These are phyloP conservation scores for Brachypodius melanocephalos DNA, from an alignment of 2,113 vertebrate genomes.

Conservation along the genomic window DNA sequence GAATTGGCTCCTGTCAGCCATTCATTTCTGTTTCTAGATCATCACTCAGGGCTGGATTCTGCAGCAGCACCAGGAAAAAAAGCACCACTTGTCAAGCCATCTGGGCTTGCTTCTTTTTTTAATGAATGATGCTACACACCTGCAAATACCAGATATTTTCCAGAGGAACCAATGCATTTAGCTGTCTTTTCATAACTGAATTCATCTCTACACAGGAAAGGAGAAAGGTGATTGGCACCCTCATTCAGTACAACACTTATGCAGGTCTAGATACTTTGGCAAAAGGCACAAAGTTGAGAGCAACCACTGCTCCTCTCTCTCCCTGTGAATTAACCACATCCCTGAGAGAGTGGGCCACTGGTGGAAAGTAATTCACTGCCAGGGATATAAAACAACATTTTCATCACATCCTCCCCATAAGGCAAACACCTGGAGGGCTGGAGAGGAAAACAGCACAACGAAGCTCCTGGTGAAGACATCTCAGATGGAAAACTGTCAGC, in stretches of 20 bases:
- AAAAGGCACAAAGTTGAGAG: background rate
- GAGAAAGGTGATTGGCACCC: background rate
- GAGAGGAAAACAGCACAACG: background rate
- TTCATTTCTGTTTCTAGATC: background rate
- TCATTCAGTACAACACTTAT: background rate
- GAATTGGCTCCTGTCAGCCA: background rate
- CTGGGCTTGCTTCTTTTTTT: background rate
- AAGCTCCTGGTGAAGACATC: background rate
- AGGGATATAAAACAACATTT: background rate
- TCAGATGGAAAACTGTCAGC: background rate
- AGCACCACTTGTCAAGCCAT: background rate
- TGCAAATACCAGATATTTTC: slow-evolving; percentile 1
- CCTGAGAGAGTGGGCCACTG: background rate
- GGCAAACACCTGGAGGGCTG: background rate
- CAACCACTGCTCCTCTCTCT: background rate
- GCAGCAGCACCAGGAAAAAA: background rate
- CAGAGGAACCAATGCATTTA: background rate
- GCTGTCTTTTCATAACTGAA: background rate
- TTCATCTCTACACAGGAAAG: background rate
- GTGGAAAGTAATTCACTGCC: background rate
- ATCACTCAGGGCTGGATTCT: background rate
- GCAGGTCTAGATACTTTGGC: background rate
- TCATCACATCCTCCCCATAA: background rate
- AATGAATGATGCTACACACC: background rate
- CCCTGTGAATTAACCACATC: background rate